Evolutionary conservation across 1,140 invertebrate species (phyloP).

Genomic region (Pseudomyrmex gracilis): DNA sequence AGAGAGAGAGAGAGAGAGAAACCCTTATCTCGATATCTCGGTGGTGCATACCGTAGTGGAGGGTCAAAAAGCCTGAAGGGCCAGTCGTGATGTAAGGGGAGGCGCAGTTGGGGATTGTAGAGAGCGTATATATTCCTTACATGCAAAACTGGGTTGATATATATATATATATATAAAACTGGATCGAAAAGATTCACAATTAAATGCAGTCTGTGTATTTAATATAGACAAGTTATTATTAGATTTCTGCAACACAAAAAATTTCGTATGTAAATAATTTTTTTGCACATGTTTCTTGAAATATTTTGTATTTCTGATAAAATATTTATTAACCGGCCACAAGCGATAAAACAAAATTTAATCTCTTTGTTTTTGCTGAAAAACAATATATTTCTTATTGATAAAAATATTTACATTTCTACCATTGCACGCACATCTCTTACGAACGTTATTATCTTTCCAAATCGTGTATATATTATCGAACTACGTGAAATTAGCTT

Average conservation of each 20-base stretch:
- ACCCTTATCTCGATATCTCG: slow-evolving; percentile 69
- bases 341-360: not conserved
- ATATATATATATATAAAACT: no score
- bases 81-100: slow-evolving; percentile 55
- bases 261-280: no score
- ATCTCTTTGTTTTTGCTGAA: no score
- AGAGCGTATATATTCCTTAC: slow-evolving; percentile 26
- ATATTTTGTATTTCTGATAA: no score
- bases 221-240: not conserved
- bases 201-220: not conserved
- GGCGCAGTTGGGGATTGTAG: not conserved
- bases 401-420: no score
- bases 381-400: no score
- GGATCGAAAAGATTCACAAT: slow-evolving; percentile 34
- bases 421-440: no score
- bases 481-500: no score
- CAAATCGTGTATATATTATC: no score
- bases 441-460: no score
- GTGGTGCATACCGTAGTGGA: slow-evolving; percentile 27
- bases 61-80: slow-evolving; percentile 70
- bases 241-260: not conserved
- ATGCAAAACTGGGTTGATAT: slow-evolving; percentile 36
- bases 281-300: no score
- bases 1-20: slow-evolving; percentile 51
- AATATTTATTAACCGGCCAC: not conserved